Evolutionary conservation across 2,113 vertebrate species (phyloP), one percentile per base, ranked within the genome.

Genomic region (Oncorhynchus kisutch): DNA sequence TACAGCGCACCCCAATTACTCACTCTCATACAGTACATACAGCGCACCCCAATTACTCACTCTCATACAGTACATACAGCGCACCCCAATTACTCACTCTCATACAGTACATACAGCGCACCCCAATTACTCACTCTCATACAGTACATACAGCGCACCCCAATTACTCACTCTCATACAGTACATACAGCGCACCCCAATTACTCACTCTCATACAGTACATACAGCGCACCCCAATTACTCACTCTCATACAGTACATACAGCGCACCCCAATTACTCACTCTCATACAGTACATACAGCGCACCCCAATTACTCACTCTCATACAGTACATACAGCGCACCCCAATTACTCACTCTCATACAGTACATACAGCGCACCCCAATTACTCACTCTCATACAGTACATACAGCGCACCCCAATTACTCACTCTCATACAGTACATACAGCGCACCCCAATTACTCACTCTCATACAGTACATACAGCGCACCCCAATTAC

Each of bases 291-390:
- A 25, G 25, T 25, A 25, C 25, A 25, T 25, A 25, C 25, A 25
- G 2, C 25, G 2, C 25, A 25, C 25, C 25, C 25, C 18, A 25
- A 25, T 20, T 18, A 14, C 16, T 18, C 9, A 45, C 39, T 13
- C 65, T 22, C 25, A 68, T 27, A 11, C 34, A 70, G 24, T 5
- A 18, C 67, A 67, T n/a, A 76, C 65, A 73, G 71, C 66, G 72
- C 11, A 66, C 64, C 4, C 29, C 29, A 29, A 29, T 29, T 29
- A 14, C 16, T 16, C 8, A 45, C 39, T 13, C 65, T 22, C 25
- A 68, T 27, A 11, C 34, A 70, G 24, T 5, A 18, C 67, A 67
- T n/a, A 76, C 65, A 73, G 71, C 66, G 72, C 11, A 66, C 64
- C 4, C 29, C 29, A 29, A 29, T 29, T 29, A 14, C n/a, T 16